Percentiles rank a stretch among this genome's conserved stretches.
Conservation (phyloP, 2,113 vertebrate species). For the Heptranchias perlo region DNA sequence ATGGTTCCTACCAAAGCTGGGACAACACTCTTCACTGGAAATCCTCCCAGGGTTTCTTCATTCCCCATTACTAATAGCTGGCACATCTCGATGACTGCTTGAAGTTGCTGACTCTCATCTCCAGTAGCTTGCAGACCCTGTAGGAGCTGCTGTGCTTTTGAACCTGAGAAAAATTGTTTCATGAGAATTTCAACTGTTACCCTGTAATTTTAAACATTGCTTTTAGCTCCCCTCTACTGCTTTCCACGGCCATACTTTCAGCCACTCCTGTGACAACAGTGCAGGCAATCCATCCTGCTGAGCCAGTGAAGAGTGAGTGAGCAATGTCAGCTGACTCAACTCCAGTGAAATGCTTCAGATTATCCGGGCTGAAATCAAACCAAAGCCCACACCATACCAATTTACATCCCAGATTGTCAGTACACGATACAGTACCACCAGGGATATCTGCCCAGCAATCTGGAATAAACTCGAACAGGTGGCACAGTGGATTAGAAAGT, state of each 20-base stretch:
- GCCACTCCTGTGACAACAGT: neutral
- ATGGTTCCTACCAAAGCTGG: constrained; percentile 82
- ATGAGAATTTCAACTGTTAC: neutral
- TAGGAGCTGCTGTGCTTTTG: constrained; percentile 95
- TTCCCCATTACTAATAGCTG: constrained; percentile 98
- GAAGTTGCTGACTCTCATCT: constrained; percentile 94
- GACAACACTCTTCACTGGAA: constrained; percentile 96
- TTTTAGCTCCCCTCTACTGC: constrained; percentile 41
- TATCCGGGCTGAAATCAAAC: neutral
- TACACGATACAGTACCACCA: neutral
- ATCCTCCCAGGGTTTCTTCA: constrained; percentile 95
- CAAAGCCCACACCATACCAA: neutral
- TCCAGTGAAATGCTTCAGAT: neutral
- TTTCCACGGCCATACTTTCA: neutral
- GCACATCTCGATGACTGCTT: constrained; percentile 98
- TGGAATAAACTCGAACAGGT: neutral
- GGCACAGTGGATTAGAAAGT: too few relatives aligned
- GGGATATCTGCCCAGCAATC: neutral
- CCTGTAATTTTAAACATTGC: neutral
- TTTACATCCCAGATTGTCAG: neutral
- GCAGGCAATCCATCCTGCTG: neutral
- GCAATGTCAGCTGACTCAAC: neutral
- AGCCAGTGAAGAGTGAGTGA: neutral
- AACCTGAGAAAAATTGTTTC: constrained; percentile 62
- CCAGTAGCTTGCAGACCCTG: constrained; percentile 94